Base-by-base conservation (phyloP, 2,888 invertebrate species). In the Scelioninae gen. 1 region DNA sequence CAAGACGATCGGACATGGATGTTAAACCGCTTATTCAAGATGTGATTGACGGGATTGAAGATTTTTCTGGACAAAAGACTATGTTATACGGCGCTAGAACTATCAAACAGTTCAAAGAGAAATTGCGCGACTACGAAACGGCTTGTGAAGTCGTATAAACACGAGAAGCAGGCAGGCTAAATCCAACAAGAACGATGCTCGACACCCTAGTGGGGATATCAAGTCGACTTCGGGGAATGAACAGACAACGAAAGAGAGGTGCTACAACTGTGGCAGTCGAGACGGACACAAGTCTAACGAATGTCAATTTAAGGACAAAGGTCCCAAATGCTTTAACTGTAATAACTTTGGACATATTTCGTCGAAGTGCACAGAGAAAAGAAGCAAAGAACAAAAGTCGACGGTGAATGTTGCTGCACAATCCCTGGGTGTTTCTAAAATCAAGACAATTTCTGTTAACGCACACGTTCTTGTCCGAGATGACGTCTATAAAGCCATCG, bases 11-110 rank as follows among this genome's bases (percentile, higher is more conserved):
- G 5, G 16, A 34, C 9, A 49, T 85, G 0, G 84, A 86, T 1
- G 62, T 45, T 1, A 49, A 53, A 6, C 72, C 69, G 0, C 65
- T 84, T 0, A 78, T 82, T 0, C 55, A 82, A 49, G 84, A 85
- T 16, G 69, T 85, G 0, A 83, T 85, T 8, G 79, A 83, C 15
- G 85, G 79, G 0, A 79, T 83, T 9, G 53, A 58, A 8, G 77
- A 82, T 11, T 72, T 80, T 1, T 38, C n/a, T 3, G 49, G 47
- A 3, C 72, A 43, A 5, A 84, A 82, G 16, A 1, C 60, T 9
- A 47, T 80, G 3, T 3, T 84, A 9, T 82, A 74, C 15, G 84
- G 84, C 0, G 60, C 82, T 1, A 68, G 9, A 5, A 47, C 13
- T 0, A 32, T 80, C 6, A 15, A 65, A 5, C 43, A 56, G 40